Evolutionary conservation across 2,113 vertebrate species (phyloP), one percentile per base, ranked within the genome.

Genomic region (Opisthocomus hoazin): DNA sequence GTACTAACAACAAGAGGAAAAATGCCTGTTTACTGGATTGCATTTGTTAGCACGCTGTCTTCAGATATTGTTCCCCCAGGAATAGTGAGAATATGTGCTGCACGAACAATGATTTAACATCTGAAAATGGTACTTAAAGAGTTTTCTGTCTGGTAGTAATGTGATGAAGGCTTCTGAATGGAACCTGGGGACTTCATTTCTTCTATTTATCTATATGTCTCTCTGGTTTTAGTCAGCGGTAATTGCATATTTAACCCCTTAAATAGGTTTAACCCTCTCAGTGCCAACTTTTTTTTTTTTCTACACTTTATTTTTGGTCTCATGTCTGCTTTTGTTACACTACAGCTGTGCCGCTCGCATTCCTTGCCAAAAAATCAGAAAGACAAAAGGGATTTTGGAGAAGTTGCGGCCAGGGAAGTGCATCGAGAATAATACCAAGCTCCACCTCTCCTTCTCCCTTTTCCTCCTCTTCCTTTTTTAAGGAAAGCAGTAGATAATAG

Each of bases 41-140:
- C 97, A 96, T 98, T 98, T 98, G 98, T 98, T 98, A 98, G 98
- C 98, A 97, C 97, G 97, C 97, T 97, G 95, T 98, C 97, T 97
- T 98, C 97, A 98, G 97, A 98, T 98, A 98, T 97, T 97, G 97
- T 95, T 98, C 98, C 98, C 98, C 90, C 90, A 98, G 98, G 98
- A 98, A 87, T 87, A 96, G 95, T 54, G 92, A 94, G 97, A 96
- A 97, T 98, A 96, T 97, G 98, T 97, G 97, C 97, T 91, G 97
- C 88, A 71, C 84, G 97, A 97, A 97, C 96, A 95, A 95, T 98
- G 98, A 98, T 98, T 98, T 98, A 98, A 98, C 98, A 98, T 98
- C 98, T 98, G 98, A 98, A 98, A 98, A 98, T 97, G 97, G 97
- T 97, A 97, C 98, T 98, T 98, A 98, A 97, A 98, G 98, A 98